These are phyloP conservation scores for Macrophya alboannulata DNA, from an alignment of 2,888 invertebrate genomes.

Conservation along the genomic window DNA sequence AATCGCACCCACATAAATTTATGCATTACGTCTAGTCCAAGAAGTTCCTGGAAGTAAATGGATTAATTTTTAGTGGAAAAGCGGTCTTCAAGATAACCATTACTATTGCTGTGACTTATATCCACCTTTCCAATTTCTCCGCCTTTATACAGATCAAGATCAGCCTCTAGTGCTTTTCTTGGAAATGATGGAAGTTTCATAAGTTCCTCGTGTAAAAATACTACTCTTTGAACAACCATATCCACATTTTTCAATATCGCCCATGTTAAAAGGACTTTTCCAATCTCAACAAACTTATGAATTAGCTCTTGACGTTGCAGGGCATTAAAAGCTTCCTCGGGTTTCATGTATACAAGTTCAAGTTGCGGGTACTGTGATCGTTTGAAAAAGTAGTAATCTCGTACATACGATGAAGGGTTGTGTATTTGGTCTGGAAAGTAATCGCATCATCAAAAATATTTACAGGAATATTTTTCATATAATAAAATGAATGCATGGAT, in stretches of 20 bases:
- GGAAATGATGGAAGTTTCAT: slow-evolving; percentile 99
- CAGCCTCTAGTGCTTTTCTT: slow-evolving; percentile 97
- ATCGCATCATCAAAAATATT: neutral
- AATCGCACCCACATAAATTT: slow-evolving; percentile 99
- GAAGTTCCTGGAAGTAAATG: slow-evolving; percentile 84
- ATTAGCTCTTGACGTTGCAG: slow-evolving; percentile 95
- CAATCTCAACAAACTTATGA: slow-evolving; percentile 98
- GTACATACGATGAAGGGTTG: slow-evolving; percentile 96
- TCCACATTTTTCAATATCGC: slow-evolving; percentile 96
- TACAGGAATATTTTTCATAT: neutral
- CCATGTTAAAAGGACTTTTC: slow-evolving; percentile 96
- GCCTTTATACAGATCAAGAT: slow-evolving; percentile 94
- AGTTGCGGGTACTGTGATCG: slow-evolving; percentile 99
- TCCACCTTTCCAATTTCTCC: slow-evolving; percentile 93
- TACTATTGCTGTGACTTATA: neutral
- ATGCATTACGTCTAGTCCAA: slow-evolving; percentile 97
- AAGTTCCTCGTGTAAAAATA: slow-evolving; percentile 98
- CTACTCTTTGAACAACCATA: slow-evolving; percentile 98
- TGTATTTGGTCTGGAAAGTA: slow-evolving; percentile 93
- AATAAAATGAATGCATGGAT: neutral
- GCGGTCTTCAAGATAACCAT: neutral
- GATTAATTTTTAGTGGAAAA: neutral
- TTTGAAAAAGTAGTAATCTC: slow-evolving; percentile 92
- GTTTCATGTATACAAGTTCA: slow-evolving; percentile 95
- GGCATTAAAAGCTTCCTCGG: slow-evolving; percentile 94